Conservation (phyloP, 2,113 vertebrate genomes). For the Motacilla alba region DNA sequence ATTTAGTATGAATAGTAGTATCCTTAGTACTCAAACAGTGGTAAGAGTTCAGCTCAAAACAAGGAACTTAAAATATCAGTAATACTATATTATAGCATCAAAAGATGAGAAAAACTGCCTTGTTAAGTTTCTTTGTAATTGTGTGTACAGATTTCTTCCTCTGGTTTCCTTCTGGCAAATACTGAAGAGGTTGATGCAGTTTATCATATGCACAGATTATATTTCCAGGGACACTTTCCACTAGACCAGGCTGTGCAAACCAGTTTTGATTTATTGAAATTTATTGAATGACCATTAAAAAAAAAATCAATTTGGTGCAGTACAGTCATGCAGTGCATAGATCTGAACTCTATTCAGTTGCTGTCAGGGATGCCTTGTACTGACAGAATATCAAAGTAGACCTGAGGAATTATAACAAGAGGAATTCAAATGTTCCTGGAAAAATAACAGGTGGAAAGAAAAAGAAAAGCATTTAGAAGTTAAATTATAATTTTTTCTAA, state of each 20-base stretch:
- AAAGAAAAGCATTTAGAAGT: not conserved
- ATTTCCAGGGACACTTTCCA: not conserved
- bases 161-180: not conserved
- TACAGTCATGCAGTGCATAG: not conserved
- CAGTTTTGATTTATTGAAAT: not conserved
- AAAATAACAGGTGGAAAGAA: not conserved
- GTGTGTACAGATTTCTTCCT: not conserved
- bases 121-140: not conserved
- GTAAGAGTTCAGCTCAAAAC: not conserved
- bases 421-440: not conserved
- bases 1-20: not conserved
- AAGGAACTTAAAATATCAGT: not conserved
- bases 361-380: not conserved
- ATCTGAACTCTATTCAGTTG: not conserved
- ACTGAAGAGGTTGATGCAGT: not conserved
- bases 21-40: not conserved
- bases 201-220: fast-evolving
- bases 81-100: not conserved
- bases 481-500: not conserved
- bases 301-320: not conserved
- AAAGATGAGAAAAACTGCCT: not conserved
- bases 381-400: not conserved
- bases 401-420: not conserved
- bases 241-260: not conserved
- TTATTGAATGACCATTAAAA: no score